Evolutionary conservation across 2,113 vertebrate species (phyloP).

Genomic region (Argyrosomus japonicus): DNA sequence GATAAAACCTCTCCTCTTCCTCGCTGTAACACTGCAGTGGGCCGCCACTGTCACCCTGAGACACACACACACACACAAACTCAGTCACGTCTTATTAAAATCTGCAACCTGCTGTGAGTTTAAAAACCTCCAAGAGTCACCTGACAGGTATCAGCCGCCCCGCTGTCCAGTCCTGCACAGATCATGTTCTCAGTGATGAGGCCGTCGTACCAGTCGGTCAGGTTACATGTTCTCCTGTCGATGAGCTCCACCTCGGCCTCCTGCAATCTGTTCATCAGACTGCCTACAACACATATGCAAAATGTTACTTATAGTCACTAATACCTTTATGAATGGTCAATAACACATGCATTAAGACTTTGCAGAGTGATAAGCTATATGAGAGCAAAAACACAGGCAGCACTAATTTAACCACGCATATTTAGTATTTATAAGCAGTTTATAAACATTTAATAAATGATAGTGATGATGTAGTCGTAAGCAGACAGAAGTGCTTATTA

Average conservation of each 20-base stretch:
- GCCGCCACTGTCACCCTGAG: slow-evolving; percentile 86
- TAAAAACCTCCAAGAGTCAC: slow-evolving; percentile 29
- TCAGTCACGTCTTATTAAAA: neutral
- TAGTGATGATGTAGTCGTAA: neutral
- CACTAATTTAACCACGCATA: neutral
- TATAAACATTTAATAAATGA: neutral
- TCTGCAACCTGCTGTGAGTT: neutral
- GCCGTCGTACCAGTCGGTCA: slow-evolving; percentile 62
- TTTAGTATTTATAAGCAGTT: neutral
- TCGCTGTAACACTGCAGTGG: slow-evolving; percentile 85
- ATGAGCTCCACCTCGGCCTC: slow-evolving; percentile 76
- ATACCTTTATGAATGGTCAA: neutral
- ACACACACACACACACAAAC: neutral
- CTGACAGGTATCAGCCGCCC: slow-evolving; percentile 70
- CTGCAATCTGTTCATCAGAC: slow-evolving; percentile 51
- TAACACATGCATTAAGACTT: neutral
- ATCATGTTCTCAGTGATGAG: slow-evolving; percentile 72
- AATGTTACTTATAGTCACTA: neutral
- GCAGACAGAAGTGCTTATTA: neutral
- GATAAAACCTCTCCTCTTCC: slow-evolving; percentile 72
- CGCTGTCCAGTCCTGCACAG: slow-evolving; percentile 74
- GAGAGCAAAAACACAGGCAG: no score
- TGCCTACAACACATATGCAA: slow-evolving; percentile 36
- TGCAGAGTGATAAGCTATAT: neutral
- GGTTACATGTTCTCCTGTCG: slow-evolving; percentile 67